A percentile compares a stretch with the other conserved stretches of the same genome.
Conservation (phyloP, 2,888 invertebrate genomes). For the Dorcus hopei region DNA sequence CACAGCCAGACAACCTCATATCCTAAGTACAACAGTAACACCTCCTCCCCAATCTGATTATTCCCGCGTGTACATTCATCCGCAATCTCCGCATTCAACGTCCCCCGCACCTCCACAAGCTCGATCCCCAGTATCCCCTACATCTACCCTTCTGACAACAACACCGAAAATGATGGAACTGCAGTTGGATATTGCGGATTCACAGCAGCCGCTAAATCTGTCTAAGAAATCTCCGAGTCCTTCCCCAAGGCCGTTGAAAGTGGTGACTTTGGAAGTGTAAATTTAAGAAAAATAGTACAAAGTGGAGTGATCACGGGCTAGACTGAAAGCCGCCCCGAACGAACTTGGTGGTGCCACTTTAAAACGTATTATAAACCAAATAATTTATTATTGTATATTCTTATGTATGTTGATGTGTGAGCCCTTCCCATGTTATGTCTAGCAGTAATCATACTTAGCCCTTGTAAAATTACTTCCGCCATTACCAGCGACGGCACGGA, state of each 20-base stretch:
- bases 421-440: slow-evolving; percentile 18
- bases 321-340: slow-evolving; percentile 19
- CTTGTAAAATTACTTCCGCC: slow-evolving; percentile 46
- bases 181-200: slow-evolving; percentile 79
- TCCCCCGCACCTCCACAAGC: slow-evolving; percentile 46
- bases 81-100: slow-evolving; percentile 50
- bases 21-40: slow-evolving; percentile 40
- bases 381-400: slow-evolving; percentile 48
- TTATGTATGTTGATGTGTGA: slow-evolving; percentile 36
- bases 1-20: slow-evolving; percentile 48
- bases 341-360: slow-evolving; percentile 45
- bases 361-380: slow-evolving; percentile 51
- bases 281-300: slow-evolving; percentile 17
- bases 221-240: slow-evolving; percentile 81
- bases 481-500: slow-evolving; percentile 40
- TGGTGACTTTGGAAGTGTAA: slow-evolving; percentile 48
- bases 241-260: slow-evolving; percentile 62
- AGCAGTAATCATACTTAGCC: slow-evolving; percentile 23
- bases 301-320: slow-evolving; percentile 23
- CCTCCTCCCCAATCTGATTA: slow-evolving; percentile 46
- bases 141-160: slow-evolving; percentile 43
- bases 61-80: slow-evolving; percentile 44
- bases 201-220: slow-evolving; percentile 81
- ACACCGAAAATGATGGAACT: slow-evolving; percentile 64
- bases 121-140: slow-evolving; percentile 46